Evolutionary conservation across 1,140 invertebrate species (phyloP).

Genomic region (Drosophila subpulchrella): DNA sequence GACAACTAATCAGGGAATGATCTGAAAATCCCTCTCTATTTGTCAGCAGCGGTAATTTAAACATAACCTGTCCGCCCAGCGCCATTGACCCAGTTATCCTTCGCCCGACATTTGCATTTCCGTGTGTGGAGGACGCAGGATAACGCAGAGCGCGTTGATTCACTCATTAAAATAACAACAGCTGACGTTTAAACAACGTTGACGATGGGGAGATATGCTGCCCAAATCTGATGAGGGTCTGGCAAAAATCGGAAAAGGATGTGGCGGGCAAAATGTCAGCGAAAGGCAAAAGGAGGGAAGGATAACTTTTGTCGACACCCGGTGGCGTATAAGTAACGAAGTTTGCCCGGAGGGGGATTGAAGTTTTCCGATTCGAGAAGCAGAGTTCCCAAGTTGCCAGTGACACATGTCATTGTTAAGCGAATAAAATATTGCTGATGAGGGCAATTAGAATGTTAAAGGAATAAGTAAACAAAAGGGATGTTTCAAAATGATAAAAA

Average conservation of each 20-base stretch:
- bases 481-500: background rate
- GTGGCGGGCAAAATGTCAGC: background rate
- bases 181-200: slow-evolving; percentile 61
- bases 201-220: slow-evolving; percentile 5
- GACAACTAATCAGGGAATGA: slow-evolving; percentile 10
- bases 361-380: slow-evolving; percentile 16
- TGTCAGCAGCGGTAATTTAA: slow-evolving; percentile 28
- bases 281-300: background rate
- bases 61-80: slow-evolving; percentile 44
- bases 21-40: slow-evolving; percentile 1
- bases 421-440: background rate
- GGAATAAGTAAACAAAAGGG: background rate
- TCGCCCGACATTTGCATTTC: slow-evolving; percentile 24
- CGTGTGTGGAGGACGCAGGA: slow-evolving; percentile 42
- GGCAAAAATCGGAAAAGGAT: slow-evolving; percentile 1
- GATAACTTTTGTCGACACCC: slow-evolving; percentile 16
- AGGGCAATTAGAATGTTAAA: slow-evolving; percentile 21
- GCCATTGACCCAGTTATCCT: slow-evolving; percentile 50
- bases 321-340: slow-evolving; percentile 23
- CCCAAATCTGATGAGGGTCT: slow-evolving; percentile 15
- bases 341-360: background rate
- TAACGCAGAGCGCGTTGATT: slow-evolving; percentile 45
- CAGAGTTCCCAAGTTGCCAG: background rate
- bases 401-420: slow-evolving; percentile 12
- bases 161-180: slow-evolving; percentile 69